A percentile compares a stretch with the other conserved stretches of the same genome.
These are phyloP conservation scores for Lontra canadensis DNA, from an alignment of 2,113 vertebrate species.

Conservation along the genomic window DNA sequence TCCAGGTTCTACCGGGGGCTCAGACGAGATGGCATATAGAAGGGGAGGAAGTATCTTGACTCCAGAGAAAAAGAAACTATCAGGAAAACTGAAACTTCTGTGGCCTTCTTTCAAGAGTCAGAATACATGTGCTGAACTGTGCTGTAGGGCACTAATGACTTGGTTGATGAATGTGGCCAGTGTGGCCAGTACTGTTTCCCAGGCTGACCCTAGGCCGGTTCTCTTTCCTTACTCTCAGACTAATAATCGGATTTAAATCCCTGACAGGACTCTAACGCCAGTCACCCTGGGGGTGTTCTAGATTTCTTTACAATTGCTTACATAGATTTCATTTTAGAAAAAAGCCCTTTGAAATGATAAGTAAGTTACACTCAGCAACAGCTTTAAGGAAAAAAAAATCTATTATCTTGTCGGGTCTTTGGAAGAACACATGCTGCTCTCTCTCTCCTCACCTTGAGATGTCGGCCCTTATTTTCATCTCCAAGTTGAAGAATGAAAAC, in stretches of 20 bases:
- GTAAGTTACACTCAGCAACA: conserved; percentile 51
- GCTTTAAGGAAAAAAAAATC: conserved; percentile 17
- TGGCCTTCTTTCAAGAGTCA: conserved; percentile 3
- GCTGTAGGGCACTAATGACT: conserved; percentile 44
- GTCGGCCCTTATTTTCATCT: conserved; percentile 46
- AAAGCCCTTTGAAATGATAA: conserved; percentile 58
- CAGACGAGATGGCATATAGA: background rate
- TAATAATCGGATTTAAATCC: conserved; percentile 77
- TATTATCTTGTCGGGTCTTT: conserved; percentile 55
- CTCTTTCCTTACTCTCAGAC: conserved; percentile 60
- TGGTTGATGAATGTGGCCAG: background rate
- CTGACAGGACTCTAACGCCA: conserved; percentile 53
- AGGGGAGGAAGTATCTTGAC: background rate
- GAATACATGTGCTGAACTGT: background rate
- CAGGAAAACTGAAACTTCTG: background rate
- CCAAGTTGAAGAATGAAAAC: conserved; percentile 52
- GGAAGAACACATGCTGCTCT: conserved; percentile 43
- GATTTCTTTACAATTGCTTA: conserved; percentile 65
- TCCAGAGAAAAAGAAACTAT: background rate
- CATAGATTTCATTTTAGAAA: conserved; percentile 62
- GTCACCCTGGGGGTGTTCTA: conserved; percentile 44
- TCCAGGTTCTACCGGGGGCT: background rate
- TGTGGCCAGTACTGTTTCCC: conserved; percentile 48
- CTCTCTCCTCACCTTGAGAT: conserved; percentile 31
- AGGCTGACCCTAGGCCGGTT: background rate